Evolutionary conservation across 2,113 vertebrate genomes (phyloP), one percentile per base, ranked within the genome.

Genomic region (Pimephales promelas): DNA sequence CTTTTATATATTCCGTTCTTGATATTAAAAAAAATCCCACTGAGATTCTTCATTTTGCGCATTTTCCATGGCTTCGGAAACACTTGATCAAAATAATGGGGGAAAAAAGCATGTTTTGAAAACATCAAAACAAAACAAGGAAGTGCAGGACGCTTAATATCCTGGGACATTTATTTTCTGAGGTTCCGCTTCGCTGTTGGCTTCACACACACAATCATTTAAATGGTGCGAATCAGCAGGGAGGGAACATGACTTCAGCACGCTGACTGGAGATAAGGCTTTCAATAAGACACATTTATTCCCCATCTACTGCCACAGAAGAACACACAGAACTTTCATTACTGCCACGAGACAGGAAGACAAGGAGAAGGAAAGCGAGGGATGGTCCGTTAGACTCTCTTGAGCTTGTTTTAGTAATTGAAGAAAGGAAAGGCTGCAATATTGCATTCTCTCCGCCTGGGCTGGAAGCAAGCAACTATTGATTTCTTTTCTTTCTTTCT

Each of bases 321-420:
- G 54, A 36, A 68, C 75, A 78, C 83, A 59, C 1, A 72, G 62
- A 84, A 78, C 77, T 85, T 79, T 84, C 64, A 82, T 36, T 78
- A 83, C 40, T 52, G 72, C 49, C 45, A 81, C 22, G 18, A 77
- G 81, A 74, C 28, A 45, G 43, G 56, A 59, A 52, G 59, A 34
- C 43, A 71, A 61, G 22, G 18, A 82, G 57, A 13, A 73, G 31
- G 56, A 45, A 54, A 34, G 26, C 47, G 56, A 80, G 77, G 54
- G n/a, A 49, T 31, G 79, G 45, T 26, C 40, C 26, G 43, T 36
- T 36, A 26, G 26, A 81, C 73, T 45, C 79, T 84, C 71, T 73
- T 20, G 78, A 85, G 87, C 87, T 91, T 88, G 89, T 90, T 85
- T 86, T 64, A 79, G 62, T 79, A 88, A 84, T 81, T 81, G 87